Evolutionary conservation across 2,797 vertebrate genomes (phyloP).

Genomic region (Clarias platycephalus): DNA sequence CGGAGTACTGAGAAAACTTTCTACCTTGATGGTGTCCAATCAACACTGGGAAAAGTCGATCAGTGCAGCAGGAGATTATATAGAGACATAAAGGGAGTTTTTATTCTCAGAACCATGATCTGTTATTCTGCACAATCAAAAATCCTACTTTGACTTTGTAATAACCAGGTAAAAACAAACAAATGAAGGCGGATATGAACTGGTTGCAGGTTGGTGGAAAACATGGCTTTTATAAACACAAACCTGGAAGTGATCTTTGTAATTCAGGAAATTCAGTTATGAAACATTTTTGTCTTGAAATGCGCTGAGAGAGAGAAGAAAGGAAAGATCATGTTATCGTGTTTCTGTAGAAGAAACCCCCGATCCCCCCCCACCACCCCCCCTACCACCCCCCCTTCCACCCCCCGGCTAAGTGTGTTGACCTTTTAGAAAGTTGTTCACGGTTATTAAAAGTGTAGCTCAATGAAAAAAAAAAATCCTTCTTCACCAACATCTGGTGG

Average conservation of each 20-base stretch:
- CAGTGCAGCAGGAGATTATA: too few relatives aligned
- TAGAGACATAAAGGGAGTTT: too few relatives aligned
- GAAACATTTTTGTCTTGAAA: conserved; percentile 5
- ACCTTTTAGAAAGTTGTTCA: neutral
- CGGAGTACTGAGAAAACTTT: too few relatives aligned
- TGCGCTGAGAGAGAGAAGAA: neutral
- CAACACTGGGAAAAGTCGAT: too few relatives aligned
- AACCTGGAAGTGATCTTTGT: neutral
- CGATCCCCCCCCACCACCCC: too few relatives aligned
- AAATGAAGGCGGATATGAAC: neutral
- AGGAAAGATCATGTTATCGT: neutral
- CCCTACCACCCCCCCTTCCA: too few relatives aligned
- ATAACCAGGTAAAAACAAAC: neutral
- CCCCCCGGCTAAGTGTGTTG: neutral
- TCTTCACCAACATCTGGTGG: neutral
- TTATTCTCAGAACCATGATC: too few relatives aligned
- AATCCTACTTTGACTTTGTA: too few relatives aligned
- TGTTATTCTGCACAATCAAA: too few relatives aligned
- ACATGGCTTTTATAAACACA: neutral
- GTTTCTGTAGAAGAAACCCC: neutral
- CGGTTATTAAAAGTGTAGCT: neutral
- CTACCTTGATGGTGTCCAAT: too few relatives aligned
- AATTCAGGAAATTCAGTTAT: conserved; percentile 19
- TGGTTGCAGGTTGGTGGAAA: neutral
- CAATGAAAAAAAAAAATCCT: neutral